phyloP scores from a whole-genome alignment of 2,797 vertebrate genomes.

The Peromyscus aztecus region DNA sequence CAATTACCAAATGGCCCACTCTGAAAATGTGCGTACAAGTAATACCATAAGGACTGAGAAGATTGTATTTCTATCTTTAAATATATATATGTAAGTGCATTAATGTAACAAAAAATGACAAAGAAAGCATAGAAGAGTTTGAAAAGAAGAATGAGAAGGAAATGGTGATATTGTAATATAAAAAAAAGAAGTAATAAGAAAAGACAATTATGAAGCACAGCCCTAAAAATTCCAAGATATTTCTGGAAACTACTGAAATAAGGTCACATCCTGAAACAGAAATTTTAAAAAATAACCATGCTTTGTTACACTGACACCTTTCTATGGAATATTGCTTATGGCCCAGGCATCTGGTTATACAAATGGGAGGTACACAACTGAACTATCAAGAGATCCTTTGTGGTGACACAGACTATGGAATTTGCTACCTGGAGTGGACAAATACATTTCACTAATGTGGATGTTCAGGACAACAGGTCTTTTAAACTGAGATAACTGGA shows the following conservation, averaged over 20 bases:
- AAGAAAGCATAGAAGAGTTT: background rate
- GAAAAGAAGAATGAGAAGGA: background rate
- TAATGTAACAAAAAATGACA: background rate
- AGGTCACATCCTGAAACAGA: background rate
- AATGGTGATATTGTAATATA: background rate
- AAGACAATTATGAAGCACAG: background rate
- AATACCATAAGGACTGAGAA: background rate
- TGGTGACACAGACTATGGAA: background rate
- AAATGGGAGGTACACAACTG: background rate
- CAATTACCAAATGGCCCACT: background rate
- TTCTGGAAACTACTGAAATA: background rate
- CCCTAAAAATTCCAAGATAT: background rate
- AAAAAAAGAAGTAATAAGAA: background rate
- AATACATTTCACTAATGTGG: background rate
- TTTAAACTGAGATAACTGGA: background rate
- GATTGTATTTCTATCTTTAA: background rate
- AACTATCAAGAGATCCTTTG: background rate
- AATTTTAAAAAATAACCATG: background rate
- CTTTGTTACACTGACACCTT: background rate
- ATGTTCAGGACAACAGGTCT: background rate
- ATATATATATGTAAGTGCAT: background rate
- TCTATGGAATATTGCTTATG: background rate
- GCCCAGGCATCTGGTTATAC: background rate
- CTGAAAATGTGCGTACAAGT: background rate
- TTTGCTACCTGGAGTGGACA: background rate